Evolutionary conservation across 2,888 invertebrate species (phyloP), one percentile per base, ranked within the genome.

Genomic region (Hyppa rectilinea): DNA sequence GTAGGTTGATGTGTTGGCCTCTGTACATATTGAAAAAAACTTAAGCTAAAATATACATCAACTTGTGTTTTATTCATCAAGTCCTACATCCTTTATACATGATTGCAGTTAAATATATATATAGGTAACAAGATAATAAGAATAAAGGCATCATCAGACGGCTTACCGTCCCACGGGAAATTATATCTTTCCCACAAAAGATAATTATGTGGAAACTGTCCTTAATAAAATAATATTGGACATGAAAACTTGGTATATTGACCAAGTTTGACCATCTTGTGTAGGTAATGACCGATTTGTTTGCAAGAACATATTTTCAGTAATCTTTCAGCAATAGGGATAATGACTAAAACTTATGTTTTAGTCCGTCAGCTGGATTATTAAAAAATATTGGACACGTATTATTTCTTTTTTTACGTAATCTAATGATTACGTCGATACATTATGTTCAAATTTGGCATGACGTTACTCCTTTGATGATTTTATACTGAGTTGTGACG

Each of bases 141-240:
- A 69, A 40, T 76, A 60, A 69, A 12, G 40, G 7, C 23, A 64
- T 64, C 53, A 71, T 70, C 63, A 53, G 45, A 43, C 53, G 72
- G 63, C 69, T 80, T 63, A 55, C 61, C 10, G 67, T 52, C 88
- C 63, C 85, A 29, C 53, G 88, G 89, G 89, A 89, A 89, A 89
- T 89, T 81, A 85, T 71, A 56, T 64, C 62, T 40, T 53, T 61
- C 66, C 49, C 36, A 74, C 68, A 68, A 71, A 63, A 72, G 61
- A 78, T 76, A 83, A 80, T 85, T 71, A 81, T 59, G 69, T 77
- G 47, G 53, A 71, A 69, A 84, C 60, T 70, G 75, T 74, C 63
- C 74, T 61, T 74, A 78, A 76, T 75, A 61, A 72, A 50, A 63
- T 69, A 49, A 56, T 61, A 68, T 79, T 65, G 61, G 45, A 40